Conservation (phyloP, 2,113 vertebrate genomes). For the Micronycteris hirsuta region DNA sequence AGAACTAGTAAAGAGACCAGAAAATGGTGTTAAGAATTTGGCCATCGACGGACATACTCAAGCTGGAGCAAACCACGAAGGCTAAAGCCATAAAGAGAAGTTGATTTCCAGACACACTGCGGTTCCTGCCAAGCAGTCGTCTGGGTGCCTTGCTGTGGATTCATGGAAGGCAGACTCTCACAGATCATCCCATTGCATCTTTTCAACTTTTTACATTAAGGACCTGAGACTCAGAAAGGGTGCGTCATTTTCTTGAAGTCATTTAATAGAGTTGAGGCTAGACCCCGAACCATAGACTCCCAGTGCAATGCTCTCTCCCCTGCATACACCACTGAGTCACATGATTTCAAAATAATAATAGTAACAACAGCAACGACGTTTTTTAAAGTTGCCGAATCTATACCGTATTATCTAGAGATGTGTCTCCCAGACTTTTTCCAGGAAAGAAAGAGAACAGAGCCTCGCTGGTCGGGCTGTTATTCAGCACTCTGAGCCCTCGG, state of each 20-base stretch:
- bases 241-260: not conserved
- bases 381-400: not conserved
- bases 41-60: slow-evolving; percentile 39
- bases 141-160: slow-evolving; percentile 25
- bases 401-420: not conserved
- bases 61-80: slow-evolving; percentile 47
- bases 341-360: not conserved
- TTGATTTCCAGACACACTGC: not conserved
- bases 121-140: slow-evolving; percentile 10
- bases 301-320: not conserved
- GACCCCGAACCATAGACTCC: not conserved
- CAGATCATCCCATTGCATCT: not conserved
- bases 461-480: not conserved
- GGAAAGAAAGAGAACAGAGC: not conserved
- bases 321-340: not conserved
- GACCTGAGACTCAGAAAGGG: not conserved
- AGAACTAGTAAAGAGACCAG: slow-evolving; percentile 69
- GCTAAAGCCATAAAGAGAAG: slow-evolving; percentile 58
- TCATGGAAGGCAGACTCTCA: slow-evolving; percentile 30
- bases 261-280: not conserved
- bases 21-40: slow-evolving; percentile 61
- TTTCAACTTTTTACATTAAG: not conserved
- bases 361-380: not conserved
- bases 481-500: not conserved
- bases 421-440: not conserved